phyloP scores from a whole-genome alignment of 2,888 invertebrate species.

The Amiota communis region DNA sequence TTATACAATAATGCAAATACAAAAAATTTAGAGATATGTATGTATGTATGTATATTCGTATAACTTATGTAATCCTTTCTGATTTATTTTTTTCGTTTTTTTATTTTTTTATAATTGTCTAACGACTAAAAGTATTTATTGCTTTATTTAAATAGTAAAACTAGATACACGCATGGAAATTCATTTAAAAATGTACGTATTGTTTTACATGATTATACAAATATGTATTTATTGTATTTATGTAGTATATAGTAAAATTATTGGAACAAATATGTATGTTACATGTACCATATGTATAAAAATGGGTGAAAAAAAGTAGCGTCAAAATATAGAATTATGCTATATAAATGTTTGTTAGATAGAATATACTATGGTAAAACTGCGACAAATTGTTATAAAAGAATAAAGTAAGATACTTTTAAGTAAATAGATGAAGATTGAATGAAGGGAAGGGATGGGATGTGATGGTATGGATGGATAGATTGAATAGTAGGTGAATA shows the following conservation, averaged over 20 bases:
- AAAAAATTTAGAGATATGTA: too few relatives aligned
- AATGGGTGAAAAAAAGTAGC: constrained; percentile 47
- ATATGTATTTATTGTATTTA: too few relatives aligned
- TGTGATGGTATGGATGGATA: too few relatives aligned
- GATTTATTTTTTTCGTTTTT: constrained; percentile 38
- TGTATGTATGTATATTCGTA: neutral
- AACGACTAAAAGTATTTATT: constrained; percentile 66
- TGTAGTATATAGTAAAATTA: constrained; percentile 13
- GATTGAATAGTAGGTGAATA: too few relatives aligned
- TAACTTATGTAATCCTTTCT: constrained; percentile 33
- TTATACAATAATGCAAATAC: neutral
- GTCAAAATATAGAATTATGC: constrained; percentile 43
- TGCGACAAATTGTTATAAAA: neutral
- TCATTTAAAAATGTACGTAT: constrained; percentile 54
- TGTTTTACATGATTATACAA: constrained; percentile 30
- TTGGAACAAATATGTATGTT: constrained; percentile 52
- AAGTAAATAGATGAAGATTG: too few relatives aligned
- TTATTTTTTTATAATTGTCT: constrained; percentile 65
- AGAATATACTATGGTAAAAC: constrained; percentile 16
- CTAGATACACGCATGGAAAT: constrained; percentile 69
- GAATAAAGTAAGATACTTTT: too few relatives aligned
- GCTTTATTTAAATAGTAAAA: constrained; percentile 63
- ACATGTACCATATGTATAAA: too few relatives aligned
- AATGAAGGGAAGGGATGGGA: too few relatives aligned
- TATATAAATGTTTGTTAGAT: constrained; percentile 12